These are phyloP conservation scores for Dysmachus trigonus DNA, from an alignment of 2,888 invertebrate species.

Conservation along the genomic window DNA sequence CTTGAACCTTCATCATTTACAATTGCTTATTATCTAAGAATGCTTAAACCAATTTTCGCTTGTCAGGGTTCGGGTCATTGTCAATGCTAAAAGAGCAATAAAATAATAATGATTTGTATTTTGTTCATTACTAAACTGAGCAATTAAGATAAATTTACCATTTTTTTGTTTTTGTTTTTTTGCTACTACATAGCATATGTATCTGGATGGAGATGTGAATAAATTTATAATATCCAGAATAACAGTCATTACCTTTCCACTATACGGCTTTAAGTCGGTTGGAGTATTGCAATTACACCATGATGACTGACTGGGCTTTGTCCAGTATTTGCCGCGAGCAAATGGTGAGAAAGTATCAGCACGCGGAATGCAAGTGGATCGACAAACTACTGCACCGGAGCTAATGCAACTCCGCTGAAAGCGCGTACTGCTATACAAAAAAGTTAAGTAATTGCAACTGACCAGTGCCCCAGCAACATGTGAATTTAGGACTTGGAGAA, in stretches of 20 bases:
- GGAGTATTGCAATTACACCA: background rate
- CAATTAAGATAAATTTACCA: no score
- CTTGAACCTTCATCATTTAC: no score
- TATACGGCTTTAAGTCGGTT: background rate
- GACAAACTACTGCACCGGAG: background rate
- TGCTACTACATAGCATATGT: no score
- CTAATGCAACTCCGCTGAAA: background rate
- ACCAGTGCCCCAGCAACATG: background rate
- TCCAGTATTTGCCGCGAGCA: background rate
- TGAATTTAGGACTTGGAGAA: constrained; percentile 3
- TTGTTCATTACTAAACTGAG: no score
- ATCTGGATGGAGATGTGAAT: no score
- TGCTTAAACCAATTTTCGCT: no score
- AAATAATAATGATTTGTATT: no score
- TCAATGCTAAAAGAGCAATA: no score
- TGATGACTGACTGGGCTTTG: background rate
- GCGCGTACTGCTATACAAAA: background rate
- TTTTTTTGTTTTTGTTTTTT: no score
- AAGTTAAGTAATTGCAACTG: background rate
- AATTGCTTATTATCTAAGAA: no score
- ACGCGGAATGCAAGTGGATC: background rate
- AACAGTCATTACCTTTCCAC: background rate
- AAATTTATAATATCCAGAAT: background rate
- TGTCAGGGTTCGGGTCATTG: no score
- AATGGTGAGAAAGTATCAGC: background rate